These are phyloP conservation scores for Rattus norvegicus DNA, from an alignment of 2,113 vertebrate genomes.

Conservation along the genomic window DNA sequence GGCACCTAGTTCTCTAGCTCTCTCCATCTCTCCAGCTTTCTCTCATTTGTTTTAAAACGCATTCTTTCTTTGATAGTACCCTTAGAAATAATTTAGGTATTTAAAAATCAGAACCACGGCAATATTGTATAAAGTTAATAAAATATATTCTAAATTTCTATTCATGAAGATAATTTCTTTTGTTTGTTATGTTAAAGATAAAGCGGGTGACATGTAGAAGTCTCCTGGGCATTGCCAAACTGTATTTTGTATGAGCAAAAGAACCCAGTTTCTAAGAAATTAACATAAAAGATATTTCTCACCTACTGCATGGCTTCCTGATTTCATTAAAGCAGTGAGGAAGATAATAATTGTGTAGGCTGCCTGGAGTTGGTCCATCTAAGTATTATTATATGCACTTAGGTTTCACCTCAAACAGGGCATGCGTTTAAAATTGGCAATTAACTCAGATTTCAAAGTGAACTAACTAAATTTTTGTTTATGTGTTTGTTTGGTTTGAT, in stretches of 20 bases:
- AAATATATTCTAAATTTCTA: background rate
- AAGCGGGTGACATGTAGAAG: background rate
- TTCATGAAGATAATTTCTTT: background rate
- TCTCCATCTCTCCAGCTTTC: constrained; percentile 21
- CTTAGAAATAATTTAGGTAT: background rate
- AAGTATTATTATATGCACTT: background rate
- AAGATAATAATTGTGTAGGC: background rate
- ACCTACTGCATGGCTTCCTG: constrained; percentile 25
- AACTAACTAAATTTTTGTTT: background rate
- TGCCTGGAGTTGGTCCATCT: background rate
- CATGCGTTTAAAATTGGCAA: background rate
- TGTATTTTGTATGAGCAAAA: background rate
- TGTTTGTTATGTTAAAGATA: background rate
- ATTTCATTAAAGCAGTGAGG: background rate
- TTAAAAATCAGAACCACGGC: constrained; percentile 60
- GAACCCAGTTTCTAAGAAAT: constrained; percentile 34
- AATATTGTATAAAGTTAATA: background rate
- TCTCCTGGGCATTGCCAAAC: background rate
- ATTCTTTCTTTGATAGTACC: constrained; percentile 10
- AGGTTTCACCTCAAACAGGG: background rate
- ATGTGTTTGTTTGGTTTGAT: background rate
- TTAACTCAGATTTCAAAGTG: background rate
- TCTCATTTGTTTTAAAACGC: background rate
- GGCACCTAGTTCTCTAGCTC: constrained; percentile 30
- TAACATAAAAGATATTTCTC: background rate